Conservation (phyloP, 2,888 invertebrate species). For the Polydrusus tereticollis region DNA sequence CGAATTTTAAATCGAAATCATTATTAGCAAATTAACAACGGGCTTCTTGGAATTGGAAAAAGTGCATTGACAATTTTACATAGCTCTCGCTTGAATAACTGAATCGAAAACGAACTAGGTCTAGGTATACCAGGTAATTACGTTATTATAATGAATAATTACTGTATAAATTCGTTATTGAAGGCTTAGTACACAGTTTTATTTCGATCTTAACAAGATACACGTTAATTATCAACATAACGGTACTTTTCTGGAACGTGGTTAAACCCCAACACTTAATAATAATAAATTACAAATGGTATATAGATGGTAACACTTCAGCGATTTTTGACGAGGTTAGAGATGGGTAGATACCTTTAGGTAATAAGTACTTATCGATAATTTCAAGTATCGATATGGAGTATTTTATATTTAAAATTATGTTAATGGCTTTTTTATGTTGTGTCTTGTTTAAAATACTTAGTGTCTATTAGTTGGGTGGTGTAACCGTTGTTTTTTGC, state of each 20-base stretch:
- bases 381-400: not conserved
- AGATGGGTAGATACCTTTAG: too few species aligned
- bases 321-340: not conserved
- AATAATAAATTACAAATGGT: not conserved
- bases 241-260: conserved; percentile 23
- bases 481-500: too few species aligned
- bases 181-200: not conserved
- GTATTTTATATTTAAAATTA: too few species aligned
- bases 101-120: too few species aligned
- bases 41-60: too few species aligned
- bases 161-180: not conserved
- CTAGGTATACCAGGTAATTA: not conserved
- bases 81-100: too few species aligned
- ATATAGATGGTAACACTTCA: conserved; percentile 1
- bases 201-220: not conserved
- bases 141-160: not conserved
- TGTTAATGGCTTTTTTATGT: too few species aligned
- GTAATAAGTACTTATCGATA: not conserved
- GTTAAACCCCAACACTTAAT: conserved; percentile 6
- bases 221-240: not conserved
- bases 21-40: too few species aligned
- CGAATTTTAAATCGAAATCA: too few species aligned
- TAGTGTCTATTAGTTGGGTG: too few species aligned
- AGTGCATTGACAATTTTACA: too few species aligned
- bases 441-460: too few species aligned